phyloP scores from a whole-genome alignment of 2,113 vertebrate species.

The Aegypius monachus region DNA sequence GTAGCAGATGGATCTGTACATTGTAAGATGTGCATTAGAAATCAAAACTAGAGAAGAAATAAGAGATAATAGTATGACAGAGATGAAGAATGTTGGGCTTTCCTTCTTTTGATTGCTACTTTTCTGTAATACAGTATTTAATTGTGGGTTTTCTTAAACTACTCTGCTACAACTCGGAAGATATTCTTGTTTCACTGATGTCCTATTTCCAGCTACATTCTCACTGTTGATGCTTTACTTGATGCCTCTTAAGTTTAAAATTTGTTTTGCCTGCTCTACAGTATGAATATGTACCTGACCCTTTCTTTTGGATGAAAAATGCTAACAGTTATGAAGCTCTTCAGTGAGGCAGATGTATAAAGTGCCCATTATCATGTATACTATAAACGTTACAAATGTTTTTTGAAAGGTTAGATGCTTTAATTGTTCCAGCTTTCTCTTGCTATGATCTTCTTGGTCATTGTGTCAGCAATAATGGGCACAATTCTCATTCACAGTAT shows the following conservation, averaged over 20 bases:
- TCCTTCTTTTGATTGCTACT: background rate
- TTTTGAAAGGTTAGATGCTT: background rate
- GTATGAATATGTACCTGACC: background rate
- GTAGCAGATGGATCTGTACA: background rate
- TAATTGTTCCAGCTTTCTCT: background rate
- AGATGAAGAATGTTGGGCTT: background rate
- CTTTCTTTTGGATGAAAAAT: background rate
- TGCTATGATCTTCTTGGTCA: background rate
- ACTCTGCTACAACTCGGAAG: background rate
- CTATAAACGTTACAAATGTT: background rate
- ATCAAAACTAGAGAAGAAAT: background rate
- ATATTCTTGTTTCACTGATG: background rate
- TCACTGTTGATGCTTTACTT: background rate
- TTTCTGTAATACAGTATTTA: background rate
- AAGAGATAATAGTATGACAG: background rate
- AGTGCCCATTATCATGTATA: background rate
- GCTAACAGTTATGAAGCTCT: background rate
- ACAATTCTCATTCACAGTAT: background rate
- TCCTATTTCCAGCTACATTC: background rate
- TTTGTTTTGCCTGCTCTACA: background rate
- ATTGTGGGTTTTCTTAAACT: background rate
- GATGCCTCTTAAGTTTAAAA: background rate
- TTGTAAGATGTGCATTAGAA: background rate
- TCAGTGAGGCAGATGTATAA: background rate
- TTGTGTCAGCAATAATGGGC: background rate